phyloP scores from a whole-genome alignment of 2,888 invertebrate genomes.

The Euplexia lucipara region DNA sequence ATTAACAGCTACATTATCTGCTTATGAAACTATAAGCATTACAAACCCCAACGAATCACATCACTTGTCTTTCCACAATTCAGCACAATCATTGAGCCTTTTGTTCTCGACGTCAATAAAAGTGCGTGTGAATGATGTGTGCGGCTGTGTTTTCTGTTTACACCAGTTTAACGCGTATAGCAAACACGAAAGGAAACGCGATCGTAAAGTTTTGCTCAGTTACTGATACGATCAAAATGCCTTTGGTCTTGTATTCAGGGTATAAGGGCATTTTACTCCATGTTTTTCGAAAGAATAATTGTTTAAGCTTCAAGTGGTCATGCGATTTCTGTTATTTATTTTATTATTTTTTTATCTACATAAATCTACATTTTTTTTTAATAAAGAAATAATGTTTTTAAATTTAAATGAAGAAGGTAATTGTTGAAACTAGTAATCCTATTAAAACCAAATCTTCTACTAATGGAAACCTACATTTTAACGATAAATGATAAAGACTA shows the following conservation, averaged over 20 bases:
- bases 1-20: too few species aligned
- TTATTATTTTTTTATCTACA: not conserved
- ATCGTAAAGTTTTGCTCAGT: slow-evolving; percentile 49
- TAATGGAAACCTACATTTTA: too few species aligned
- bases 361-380: not conserved
- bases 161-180: slow-evolving; percentile 40
- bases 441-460: too few species aligned
- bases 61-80: slow-evolving; percentile 5
- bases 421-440: too few species aligned
- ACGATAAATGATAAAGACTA: too few species aligned
- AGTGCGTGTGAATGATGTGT: slow-evolving; percentile 60
- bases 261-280: slow-evolving; percentile 12
- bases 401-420: too few species aligned
- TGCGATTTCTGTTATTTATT: not conserved
- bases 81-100: slow-evolving; percentile 19
- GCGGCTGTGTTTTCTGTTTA: slow-evolving; percentile 51
- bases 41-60: slow-evolving; percentile 6
- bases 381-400: not conserved
- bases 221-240: slow-evolving; percentile 47
- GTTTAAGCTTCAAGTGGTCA: not conserved
- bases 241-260: slow-evolving; percentile 26
- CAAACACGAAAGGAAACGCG: slow-evolving; percentile 43
- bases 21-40: too few species aligned
- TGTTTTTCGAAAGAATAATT: slow-evolving; percentile 19
- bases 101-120: slow-evolving; percentile 45